Evolutionary conservation across 2,888 invertebrate genomes (phyloP).

Genomic region (Rhagophthalmus giganteus): DNA sequence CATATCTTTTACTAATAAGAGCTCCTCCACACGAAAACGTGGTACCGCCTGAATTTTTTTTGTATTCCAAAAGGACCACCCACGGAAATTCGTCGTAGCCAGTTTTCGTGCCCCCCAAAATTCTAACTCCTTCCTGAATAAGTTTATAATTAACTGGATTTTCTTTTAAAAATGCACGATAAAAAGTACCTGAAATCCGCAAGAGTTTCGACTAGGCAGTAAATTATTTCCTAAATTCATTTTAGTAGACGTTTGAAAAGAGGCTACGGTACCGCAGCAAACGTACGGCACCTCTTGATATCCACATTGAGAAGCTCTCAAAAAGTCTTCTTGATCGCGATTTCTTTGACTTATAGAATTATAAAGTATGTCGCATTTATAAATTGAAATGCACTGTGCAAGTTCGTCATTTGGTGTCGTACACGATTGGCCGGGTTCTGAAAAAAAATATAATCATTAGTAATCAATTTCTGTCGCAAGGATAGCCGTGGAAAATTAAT

Average conservation of each 20-base stretch:
- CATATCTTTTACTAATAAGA: conserved; percentile 59
- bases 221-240: conserved; percentile 7
- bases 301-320: conserved; percentile 61
- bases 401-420: conserved; percentile 36
- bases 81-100: conserved; percentile 57
- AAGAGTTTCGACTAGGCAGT: conserved; percentile 40
- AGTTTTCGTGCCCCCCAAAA: conserved; percentile 51
- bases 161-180: neutral
- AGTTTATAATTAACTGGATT: neutral
- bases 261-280: conserved; percentile 55
- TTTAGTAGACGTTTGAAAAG: neutral
- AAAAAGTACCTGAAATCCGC: conserved; percentile 44
- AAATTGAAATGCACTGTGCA: conserved; percentile 59
- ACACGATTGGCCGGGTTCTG: too few relatives aligned
- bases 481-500: too few relatives aligned
- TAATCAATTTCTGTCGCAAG: too few relatives aligned
- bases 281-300: conserved; percentile 58
- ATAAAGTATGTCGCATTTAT: conserved; percentile 56
- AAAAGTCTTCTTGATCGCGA: conserved; percentile 47
- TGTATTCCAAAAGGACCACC: conserved; percentile 55
- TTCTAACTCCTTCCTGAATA: conserved; percentile 36
- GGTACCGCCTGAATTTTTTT: conserved; percentile 25
- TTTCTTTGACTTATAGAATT: conserved; percentile 49
- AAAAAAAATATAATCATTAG: too few relatives aligned
- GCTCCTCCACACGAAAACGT: conserved; percentile 57